These are phyloP conservation scores for Drosophila sproati DNA, from an alignment of 1,140 invertebrate genomes.

Conservation along the genomic window DNA sequence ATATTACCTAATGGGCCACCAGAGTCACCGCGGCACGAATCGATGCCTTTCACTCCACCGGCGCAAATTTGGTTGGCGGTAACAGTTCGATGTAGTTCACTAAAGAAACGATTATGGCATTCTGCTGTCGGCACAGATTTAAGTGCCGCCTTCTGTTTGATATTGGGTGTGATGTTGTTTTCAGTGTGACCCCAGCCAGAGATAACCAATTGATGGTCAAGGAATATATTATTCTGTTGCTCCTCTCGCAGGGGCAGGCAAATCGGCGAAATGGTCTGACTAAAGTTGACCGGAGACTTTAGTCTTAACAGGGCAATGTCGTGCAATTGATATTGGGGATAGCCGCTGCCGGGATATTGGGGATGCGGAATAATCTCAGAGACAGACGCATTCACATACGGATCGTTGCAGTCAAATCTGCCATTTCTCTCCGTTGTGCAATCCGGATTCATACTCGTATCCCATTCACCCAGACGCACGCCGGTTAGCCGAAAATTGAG, in stretches of 20 bases:
- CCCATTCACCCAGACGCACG: constrained; percentile 88
- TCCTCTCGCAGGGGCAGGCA: constrained; percentile 87
- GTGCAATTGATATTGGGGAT: constrained; percentile 85
- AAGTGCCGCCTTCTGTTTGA: constrained; percentile 66
- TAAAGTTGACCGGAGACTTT: constrained; percentile 85
- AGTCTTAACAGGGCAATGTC: constrained; percentile 90
- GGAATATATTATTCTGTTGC: constrained; percentile 82
- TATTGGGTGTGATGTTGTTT: constrained; percentile 73
- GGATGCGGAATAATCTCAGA: constrained; percentile 87
- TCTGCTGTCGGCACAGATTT: constrained; percentile 27
- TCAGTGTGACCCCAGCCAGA: constrained; percentile 94
- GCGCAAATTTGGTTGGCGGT: constrained; percentile 86
- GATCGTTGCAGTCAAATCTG: constrained; percentile 84
- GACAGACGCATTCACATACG: constrained; percentile 86
- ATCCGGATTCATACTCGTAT: constrained; percentile 86
- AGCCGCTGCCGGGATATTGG: constrained; percentile 86
- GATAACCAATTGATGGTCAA: constrained; percentile 87
- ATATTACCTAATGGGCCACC: constrained; percentile 85
- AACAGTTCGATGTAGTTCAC: constrained; percentile 44
- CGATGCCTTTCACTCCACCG: constrained; percentile 87
- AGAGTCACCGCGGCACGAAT: constrained; percentile 86
- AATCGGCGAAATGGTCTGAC: constrained; percentile 88
- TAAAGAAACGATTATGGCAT: constrained; percentile 57
- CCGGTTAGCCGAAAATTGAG: constrained; percentile 66
- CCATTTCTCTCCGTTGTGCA: constrained; percentile 85